Base-by-base conservation (phyloP, 1,140 invertebrate genomes). In the Paraescarpia echinospica region DNA sequence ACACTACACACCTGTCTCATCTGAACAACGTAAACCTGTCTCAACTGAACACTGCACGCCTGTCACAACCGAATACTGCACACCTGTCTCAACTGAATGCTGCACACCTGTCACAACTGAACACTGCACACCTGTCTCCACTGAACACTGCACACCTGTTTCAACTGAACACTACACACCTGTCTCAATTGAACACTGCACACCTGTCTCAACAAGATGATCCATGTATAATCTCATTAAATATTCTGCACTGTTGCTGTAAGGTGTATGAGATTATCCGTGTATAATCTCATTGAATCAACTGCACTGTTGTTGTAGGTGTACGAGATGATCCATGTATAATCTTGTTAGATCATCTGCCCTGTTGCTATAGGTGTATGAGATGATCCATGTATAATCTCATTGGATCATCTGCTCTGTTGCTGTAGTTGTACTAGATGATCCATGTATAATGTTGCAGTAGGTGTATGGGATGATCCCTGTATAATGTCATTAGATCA, bases 151-250 rank as follows among this genome's bases (percentile, higher is more conserved):
- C n/a, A n/a, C n/a, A n/a, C n/a, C n/a, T n/a, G n/a, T n/a, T n/a
- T n/a, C n/a, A n/a, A n/a, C n/a, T n/a, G n/a, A n/a, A n/a, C n/a
- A n/a, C n/a, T n/a, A n/a, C n/a, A n/a, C n/a, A n/a, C n/a, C n/a
- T n/a, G n/a, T n/a, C n/a, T n/a, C n/a, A n/a, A n/a, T n/a, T n/a
- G n/a, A n/a, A n/a, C n/a, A n/a, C n/a, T n/a, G n/a, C n/a, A n/a
- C n/a, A n/a, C n/a, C n/a, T 34, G 90, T 92, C 94, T 12, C 91
- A 96, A 96, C 93, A 96, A 96, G 92, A 96, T 96, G 96, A 96
- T 96, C 91, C 93, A 96, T 35, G 96, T 96, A 96, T 93, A 98
- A 98, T 93, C 94, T 96, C 92, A 96, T 96, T 96, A 95, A 18
- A 77, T 77, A 2, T 14, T 27, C 59, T 41, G 41, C 41, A 41